These are phyloP conservation scores for Hassar affinis DNA, from an alignment of 2,113 vertebrate genomes.

Conservation along the genomic window DNA sequence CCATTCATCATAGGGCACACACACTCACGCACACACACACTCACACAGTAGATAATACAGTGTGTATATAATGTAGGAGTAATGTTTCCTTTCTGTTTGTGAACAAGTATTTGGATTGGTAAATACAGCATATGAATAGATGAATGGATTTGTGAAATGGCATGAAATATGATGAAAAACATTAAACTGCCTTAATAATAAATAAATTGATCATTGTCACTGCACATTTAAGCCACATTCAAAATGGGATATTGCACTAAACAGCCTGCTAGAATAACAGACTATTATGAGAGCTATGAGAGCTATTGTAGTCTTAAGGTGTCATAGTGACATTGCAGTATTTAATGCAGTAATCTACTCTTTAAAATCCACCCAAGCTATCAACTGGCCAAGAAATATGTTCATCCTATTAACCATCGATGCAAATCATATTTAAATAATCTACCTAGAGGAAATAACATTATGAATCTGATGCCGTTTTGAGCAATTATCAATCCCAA, in stretches of 20 bases:
- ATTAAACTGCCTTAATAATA: too few relatives aligned
- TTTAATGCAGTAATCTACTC: neutral
- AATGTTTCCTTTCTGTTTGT: neutral
- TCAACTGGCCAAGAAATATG: neutral
- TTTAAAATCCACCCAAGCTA: neutral
- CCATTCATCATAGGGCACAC: too few relatives aligned
- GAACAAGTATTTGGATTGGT: neutral
- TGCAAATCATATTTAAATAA: too few relatives aligned
- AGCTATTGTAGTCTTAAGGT: neutral
- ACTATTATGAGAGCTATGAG: neutral
- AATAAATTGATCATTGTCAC: neutral
- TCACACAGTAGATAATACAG: too few relatives aligned
- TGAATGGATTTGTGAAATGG: neutral
- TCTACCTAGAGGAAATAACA: neutral
- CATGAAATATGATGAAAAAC: neutral
- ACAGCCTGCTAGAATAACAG: neutral
- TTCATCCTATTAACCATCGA: neutral
- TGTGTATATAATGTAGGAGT: neutral
- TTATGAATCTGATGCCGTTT: neutral
- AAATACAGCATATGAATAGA: neutral
- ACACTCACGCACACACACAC: too few relatives aligned
- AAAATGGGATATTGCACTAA: neutral
- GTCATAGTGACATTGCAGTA: neutral
- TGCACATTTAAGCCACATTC: neutral
- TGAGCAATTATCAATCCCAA: too few relatives aligned